Evolutionary conservation across 2,113 vertebrate species (phyloP), one percentile per base, ranked within the genome.

Genomic region (Butorides virescens): DNA sequence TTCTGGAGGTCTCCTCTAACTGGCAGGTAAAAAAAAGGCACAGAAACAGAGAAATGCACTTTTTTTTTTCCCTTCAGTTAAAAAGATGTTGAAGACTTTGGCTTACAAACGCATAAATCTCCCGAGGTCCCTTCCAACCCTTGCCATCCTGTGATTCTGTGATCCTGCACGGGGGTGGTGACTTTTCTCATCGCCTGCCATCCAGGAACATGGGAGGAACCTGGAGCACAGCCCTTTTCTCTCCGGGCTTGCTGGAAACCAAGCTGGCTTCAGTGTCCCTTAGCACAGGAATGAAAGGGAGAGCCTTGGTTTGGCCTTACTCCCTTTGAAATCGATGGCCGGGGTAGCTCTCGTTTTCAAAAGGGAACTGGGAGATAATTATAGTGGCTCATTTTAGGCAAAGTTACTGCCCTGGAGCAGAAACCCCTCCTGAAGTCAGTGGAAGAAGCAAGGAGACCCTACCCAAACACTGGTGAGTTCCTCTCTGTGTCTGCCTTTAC

Each of bases 161-260:
- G n/a, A n/a, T 52, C 29, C 25, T 70, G 47, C 39, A 5, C 25
- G 47, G 70, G 29, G 34, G 19, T n/a, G 17, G 42, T 36, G 49
- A 42, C 15, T 50, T 26, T 18, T 29, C 42, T 71, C 12, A 7
- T 3, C 2, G 1, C 1, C 1, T 29, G 25, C 8, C 12, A 29
- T 19, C 4, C 13, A 34, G 21, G 2, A 19, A 3, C 3, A 5
- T 3, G 36, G 32, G 36, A 37, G 23, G 55, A 55, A 47, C 11
- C 6, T 11, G 49, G 36, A 58, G 32, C 11, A 17, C 19, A 23
- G 9, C 22, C 36, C 44, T 66, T 26, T 36, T 47, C 37, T 53
- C 17, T 11, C n/a, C 49, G 36, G 42, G 21, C 7, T 16, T 5
- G 17, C 26, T 80, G 75, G n/a, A 23, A 75, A 21, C 36, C 0